Evolutionary conservation across 1,140 invertebrate genomes (phyloP), one percentile per base, ranked within the genome.

Genomic region (Drosophila erecta): DNA sequence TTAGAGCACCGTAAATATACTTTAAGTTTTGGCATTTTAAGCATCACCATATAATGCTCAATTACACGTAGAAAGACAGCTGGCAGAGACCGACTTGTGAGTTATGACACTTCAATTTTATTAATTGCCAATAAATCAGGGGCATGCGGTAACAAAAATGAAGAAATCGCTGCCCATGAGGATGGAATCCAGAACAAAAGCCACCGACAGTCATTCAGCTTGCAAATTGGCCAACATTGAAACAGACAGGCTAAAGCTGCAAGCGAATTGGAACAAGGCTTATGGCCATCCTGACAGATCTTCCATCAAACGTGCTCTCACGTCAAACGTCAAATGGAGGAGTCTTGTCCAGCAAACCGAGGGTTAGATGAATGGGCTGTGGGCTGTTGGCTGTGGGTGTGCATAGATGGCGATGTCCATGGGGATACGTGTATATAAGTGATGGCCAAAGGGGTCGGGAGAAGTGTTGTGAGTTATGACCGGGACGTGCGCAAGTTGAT

Each of bases 121-220:
- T 91, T 91, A 91, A 90, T 90, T 91, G 87, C 65, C 87, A 91
- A 90, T 91, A 90, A 90, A 90, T 90, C 87, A 90, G 79, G 20
- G 41, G 53, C 61, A 81, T 73, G 50, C 58, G 54, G 76, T 84
- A 76, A 57, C 50, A 55, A 76, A 83, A 79, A 71, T 70, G 38
- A 79, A 83, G 70, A 75, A 83, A 79, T 79, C 64, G 55, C 41
- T 64, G 44, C 51, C 51, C 35, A 22, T 22, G 43, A 24, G 41
- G 22, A 11, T 30, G 46, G 37, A 37, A 30, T 41, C 17, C 70
- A 83, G 83, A 86, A 86, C 83, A 86, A 87, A 87, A 89, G 84
- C 79, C 55, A 81, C 83, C 83, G 84, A 81, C 84, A 87, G 87
- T 83, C 83, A 89, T 87, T 89, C 79, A 83, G 71, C 62, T 78